Conservation (phyloP, 2,888 invertebrate genomes). For the Xylophagus ater region DNA sequence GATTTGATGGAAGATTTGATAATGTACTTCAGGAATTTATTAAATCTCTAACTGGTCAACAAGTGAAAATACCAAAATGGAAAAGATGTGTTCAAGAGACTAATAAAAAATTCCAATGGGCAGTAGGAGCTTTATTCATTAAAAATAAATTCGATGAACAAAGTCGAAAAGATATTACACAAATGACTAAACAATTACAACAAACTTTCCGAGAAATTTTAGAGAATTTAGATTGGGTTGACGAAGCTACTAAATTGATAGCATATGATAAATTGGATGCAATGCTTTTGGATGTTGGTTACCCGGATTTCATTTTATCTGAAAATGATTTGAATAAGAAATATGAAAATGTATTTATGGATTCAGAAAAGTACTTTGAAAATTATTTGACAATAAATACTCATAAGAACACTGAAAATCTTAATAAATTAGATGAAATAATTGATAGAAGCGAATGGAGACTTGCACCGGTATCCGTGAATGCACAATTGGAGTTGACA, state of each 20-base stretch:
- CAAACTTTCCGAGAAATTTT: conserved; percentile 77
- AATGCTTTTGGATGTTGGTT: conserved; percentile 87
- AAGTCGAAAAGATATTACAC: conserved; percentile 50
- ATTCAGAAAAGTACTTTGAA: no score
- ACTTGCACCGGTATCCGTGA: no score
- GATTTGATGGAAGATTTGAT: conserved; percentile 18
- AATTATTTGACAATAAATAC: no score
- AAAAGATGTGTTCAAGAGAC: conserved; percentile 79
- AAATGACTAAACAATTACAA: conserved; percentile 77
- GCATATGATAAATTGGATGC: conserved; percentile 82
- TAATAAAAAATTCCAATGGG: conserved; percentile 73
- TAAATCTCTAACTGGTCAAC: conserved; percentile 73
- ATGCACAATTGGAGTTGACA: no score
- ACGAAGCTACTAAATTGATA: conserved; percentile 64
- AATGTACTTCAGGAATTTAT: conserved; percentile 28
- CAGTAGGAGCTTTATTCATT: conserved; percentile 49
- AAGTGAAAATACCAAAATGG: conserved; percentile 76
- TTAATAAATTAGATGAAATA: no score
- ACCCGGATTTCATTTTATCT: conserved; percentile 79
- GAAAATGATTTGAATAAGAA: conserved; percentile 66
- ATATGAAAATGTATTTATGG: conserved; percentile 62
- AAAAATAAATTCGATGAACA: conserved; percentile 49
- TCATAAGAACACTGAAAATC: no score
- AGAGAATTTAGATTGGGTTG: conserved; percentile 82
- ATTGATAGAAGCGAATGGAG: no score